These are phyloP conservation scores for Julus scanicus DNA, from an alignment of 2,888 invertebrate genomes.

Conservation along the genomic window DNA sequence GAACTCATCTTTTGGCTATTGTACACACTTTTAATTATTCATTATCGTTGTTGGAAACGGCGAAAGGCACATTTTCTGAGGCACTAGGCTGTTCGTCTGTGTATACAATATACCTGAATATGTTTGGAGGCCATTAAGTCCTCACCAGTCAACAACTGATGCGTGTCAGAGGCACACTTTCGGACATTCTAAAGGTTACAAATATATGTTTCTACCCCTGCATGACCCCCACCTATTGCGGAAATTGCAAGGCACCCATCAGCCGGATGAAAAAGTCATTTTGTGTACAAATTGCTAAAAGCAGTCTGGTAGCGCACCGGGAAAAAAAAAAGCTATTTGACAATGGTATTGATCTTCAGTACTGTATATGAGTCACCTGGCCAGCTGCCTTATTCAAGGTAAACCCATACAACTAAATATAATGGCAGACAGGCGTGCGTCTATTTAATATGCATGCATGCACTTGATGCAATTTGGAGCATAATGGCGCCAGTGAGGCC, in stretches of 20 bases:
- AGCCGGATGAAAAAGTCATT: background rate
- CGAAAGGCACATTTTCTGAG: background rate
- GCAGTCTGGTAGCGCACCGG: background rate
- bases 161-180: background rate
- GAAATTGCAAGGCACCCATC: background rate
- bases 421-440: slow-evolving; percentile 5
- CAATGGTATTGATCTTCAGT: background rate
- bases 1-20: slow-evolving; percentile 17
- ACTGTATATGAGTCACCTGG: background rate
- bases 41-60: background rate
- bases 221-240: background rate
- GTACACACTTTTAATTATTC: slow-evolving; percentile 12
- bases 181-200: slow-evolving; percentile 13
- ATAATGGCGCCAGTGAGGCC: background rate
- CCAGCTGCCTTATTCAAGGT: slow-evolving; percentile 36
- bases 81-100: background rate
- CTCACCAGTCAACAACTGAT: background rate
- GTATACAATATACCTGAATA: background rate
- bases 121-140: slow-evolving; percentile 15
- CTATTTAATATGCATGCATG: background rate
- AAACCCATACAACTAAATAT: background rate
- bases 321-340: background rate
- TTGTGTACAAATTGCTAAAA: background rate
- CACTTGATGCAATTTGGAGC: background rate
- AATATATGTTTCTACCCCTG: background rate